Conservation (phyloP, 2,113 vertebrate species). For the Cavia aperea region DNA sequence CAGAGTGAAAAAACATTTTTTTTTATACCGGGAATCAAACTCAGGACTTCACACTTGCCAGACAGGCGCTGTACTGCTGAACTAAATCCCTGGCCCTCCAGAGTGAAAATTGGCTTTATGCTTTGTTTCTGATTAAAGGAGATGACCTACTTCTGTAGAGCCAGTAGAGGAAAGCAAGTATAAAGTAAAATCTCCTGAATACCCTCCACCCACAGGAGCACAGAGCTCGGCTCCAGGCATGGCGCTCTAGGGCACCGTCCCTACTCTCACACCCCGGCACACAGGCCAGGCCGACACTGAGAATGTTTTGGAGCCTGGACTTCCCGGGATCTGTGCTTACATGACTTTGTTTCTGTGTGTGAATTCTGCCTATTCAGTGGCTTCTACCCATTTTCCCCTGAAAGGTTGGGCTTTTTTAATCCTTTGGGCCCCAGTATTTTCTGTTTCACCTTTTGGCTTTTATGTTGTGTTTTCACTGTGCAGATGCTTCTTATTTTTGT, state of each 20-base stretch:
- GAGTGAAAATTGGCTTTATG: not conserved
- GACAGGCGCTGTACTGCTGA: no score
- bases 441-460: not conserved
- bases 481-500: not conserved
- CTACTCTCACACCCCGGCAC: not conserved
- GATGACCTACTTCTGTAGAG: not conserved
- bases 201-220: not conserved
- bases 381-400: not conserved
- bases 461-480: not conserved
- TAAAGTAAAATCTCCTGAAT: no score
- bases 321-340: fast-evolving
- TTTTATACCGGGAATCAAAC: no score
- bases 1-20: not conserved
- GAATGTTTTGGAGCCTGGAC: not conserved
- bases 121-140: not conserved
- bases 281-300: not conserved
- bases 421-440: not conserved
- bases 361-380: fast-evolving
- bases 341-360: no score
- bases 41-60: no score
- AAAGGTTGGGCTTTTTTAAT: not conserved
- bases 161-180: not conserved
- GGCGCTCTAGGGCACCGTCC: not conserved
- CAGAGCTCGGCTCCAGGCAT: no score
- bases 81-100: no score